Evolutionary conservation across 2,888 invertebrate species (phyloP), one percentile per base, ranked within the genome.

Genomic region (Cantharis lateralis): DNA sequence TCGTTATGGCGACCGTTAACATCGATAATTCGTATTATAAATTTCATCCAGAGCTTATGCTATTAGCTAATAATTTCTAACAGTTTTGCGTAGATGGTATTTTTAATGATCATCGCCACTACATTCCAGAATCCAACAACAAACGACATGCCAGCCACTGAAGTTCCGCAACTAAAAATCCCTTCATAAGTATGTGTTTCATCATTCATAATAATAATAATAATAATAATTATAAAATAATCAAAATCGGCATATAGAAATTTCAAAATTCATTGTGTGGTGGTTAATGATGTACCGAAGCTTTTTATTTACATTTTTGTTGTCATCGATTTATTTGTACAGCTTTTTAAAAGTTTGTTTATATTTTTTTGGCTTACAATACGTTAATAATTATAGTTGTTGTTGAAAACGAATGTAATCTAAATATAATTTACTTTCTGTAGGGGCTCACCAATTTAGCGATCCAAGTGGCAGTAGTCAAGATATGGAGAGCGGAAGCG

Each of bases 121-220:
- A 85, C 86, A 85, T 88, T 88, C 86, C 88, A 88, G 88, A 87
- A 85, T 85, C 81, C 82, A 79, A 87, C 85, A 85, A 85, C 86
- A 85, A 86, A 79, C 84, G 84, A 81, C 81, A 83, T 79, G 84
- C 86, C 82, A 86, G 83, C 83, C 85, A 85, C 83, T 87, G 86
- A 86, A 81, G 83, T 81, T 82, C 82, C 80, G 81, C 81, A 80
- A 81, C 82, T 82, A 82, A 48, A 83, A 84, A 83, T 82, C 82
- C 84, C 82, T 80, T 81, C 81, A 84, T 84, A 86, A 86, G 87
- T 87, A 87, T 87, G 86, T 86, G 83, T 79, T 68, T 71, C 73
- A 71, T 71, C 73, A 71, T 75, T 84, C 82, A 84, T 84, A 82
- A 81, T 80, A 28, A 28, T 26, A 24, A 24, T 24, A 24, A 24